Evolutionary conservation across 2,888 invertebrate species (phyloP).

Genomic region (Drymonia ruficornis): DNA sequence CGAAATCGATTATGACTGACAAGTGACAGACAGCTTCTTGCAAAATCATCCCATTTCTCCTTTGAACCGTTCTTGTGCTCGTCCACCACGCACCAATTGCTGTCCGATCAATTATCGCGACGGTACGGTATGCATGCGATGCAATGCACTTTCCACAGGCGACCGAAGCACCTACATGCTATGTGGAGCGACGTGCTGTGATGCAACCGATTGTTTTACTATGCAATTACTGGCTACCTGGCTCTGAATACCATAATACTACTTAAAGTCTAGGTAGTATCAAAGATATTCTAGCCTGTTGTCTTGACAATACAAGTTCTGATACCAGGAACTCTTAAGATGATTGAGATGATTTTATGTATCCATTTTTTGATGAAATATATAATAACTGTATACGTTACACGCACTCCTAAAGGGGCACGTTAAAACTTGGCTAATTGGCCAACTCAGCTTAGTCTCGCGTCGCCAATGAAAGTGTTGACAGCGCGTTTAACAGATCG

Average conservation of each 20-base stretch:
- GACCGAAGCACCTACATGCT: constrained; percentile 46
- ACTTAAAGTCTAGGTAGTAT: no score
- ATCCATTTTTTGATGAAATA: no score
- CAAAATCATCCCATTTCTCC: constrained; percentile 1
- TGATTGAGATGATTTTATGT: no score
- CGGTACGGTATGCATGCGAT: constrained; percentile 42
- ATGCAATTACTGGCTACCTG: neutral
- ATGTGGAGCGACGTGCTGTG: constrained; percentile 57
- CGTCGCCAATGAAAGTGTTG: no score
- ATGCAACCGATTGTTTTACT: constrained; percentile 41
- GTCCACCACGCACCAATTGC: constrained; percentile 41
- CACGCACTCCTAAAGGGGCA: no score
- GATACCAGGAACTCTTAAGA: no score
- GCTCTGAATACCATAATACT: neutral
- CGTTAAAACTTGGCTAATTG: no score
- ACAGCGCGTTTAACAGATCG: no score
- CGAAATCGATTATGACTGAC: neutral
- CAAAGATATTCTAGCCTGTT: no score
- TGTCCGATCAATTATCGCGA: constrained; percentile 46
- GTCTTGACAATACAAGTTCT: no score
- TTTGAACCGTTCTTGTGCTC: constrained; percentile 6
- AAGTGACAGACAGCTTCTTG: neutral
- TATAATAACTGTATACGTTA: no score
- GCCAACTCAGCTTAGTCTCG: no score
- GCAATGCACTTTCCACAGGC: constrained; percentile 52